Base-by-base conservation (phyloP, 1,140 invertebrate species). In the Plutomurus gul region DNA sequence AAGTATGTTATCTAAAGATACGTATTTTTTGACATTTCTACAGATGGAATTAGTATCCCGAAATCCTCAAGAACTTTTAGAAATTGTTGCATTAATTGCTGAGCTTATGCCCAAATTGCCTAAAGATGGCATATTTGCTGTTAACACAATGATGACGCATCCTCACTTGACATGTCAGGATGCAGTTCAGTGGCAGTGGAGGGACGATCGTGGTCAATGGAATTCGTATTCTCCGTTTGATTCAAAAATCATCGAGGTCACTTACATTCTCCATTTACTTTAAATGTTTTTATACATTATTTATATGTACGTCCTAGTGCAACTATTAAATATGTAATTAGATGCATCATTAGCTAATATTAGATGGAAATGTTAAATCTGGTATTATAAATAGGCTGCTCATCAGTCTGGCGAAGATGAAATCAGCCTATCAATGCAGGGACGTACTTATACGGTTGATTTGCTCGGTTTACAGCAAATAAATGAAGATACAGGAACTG, bases 381-480 rank as follows among this genome's bases (percentile, higher is more conserved):
- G 7, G 8, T 16, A 56, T 30, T 51, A 10, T 51, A 22, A 6
- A 20, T 89, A 97, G 90, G 94, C 95, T 84, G 96, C 96, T 71
- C 95, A 96, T 87, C 91, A 94, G 85, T 93, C 93, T 85, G 95
- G 94, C 39, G 96, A 98, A 86, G 96, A 98, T 87, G 96, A 98
- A 88, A 94, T 98, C 78, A 96, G 93, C 85, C 89, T 99, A 56
- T 94, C 93, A 39, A 95, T 95, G 16, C 90, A 96, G 85, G 95
- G 95, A 77, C 90, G 95, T 84, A 96, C 95, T 10, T 98, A 98
- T 86, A 96, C 95, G 1, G 92, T 99, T 81, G 96, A 99, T 89
- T 95, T 99, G 84, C 93, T 96, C 87, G 93, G 95, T 82, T 96
- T 98, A 95, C 96, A 98, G 87, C 96, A 99, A 90, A 96, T 98